Evolutionary conservation across 2,113 vertebrate genomes (phyloP).

Genomic region (Tonatia bakeri): DNA sequence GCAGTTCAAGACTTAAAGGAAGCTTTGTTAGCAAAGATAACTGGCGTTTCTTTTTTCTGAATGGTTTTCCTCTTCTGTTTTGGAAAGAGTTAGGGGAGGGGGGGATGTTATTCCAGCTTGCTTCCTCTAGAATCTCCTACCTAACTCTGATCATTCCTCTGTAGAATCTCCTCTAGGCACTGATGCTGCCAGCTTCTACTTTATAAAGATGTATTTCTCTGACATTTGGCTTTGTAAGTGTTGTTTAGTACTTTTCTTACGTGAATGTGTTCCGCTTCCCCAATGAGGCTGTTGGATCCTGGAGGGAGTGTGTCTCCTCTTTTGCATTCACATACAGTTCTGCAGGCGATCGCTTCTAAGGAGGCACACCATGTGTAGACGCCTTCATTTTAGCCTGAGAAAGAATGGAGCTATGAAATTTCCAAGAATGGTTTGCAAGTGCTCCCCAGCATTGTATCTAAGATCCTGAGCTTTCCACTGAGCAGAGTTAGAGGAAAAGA

Average conservation of each 20-base stretch:
- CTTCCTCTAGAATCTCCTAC: not conserved
- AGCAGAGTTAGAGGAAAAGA: not conserved
- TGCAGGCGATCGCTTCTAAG: not conserved
- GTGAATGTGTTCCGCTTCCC: not conserved
- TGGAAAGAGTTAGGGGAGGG: not conserved
- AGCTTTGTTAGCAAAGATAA: constrained; percentile 15
- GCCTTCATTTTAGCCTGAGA: not conserved
- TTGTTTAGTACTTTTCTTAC: constrained; percentile 41
- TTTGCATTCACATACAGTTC: constrained; percentile 8
- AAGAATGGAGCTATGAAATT: not conserved
- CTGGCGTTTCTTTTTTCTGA: not conserved
- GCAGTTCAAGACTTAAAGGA: not conserved
- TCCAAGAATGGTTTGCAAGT: not conserved
- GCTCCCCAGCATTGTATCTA: not conserved
- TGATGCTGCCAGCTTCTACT: not conserved
- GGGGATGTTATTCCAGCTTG: not conserved
- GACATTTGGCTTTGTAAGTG: constrained; percentile 20
- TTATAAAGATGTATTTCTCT: constrained; percentile 38
- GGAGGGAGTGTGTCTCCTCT: not conserved
- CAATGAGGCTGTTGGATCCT: not conserved
- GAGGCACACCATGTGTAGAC: not conserved
- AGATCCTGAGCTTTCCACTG: not conserved
- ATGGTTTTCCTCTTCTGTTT: not conserved
- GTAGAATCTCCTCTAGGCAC: not conserved
- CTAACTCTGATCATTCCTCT: constrained; percentile 23